Conservation (phyloP, 2,888 invertebrate species). For the Bibio marci region DNA sequence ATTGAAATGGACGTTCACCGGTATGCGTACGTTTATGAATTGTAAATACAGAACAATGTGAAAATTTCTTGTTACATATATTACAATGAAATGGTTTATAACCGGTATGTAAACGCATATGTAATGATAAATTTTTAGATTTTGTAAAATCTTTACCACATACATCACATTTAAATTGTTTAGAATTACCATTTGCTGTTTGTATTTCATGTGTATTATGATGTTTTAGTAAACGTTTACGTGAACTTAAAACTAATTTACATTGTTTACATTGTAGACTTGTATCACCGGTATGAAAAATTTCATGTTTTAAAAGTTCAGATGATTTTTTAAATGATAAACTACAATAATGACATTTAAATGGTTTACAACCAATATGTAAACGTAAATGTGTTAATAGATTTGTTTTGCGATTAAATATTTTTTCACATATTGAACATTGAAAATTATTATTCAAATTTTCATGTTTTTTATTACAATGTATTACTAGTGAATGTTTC, state of each 20-base stretch:
- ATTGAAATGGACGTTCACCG: neutral
- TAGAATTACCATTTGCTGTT: too few relatives aligned
- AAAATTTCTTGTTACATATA: neutral
- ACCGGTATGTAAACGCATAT: slow-evolving; percentile 4
- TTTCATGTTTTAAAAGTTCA: neutral
- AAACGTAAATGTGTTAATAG: slow-evolving; percentile 1
- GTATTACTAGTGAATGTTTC: too few relatives aligned
- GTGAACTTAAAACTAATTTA: neutral
- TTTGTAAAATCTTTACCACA: slow-evolving; percentile 1
- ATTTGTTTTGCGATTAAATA: slow-evolving; percentile 2
- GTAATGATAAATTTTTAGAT: neutral
- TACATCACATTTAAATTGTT: slow-evolving; percentile 1
- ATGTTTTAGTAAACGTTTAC: neutral
- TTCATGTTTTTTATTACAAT: too few relatives aligned
- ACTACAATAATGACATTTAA: neutral
- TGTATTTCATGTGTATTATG: neutral
- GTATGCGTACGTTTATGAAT: neutral
- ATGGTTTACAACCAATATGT: neutral
- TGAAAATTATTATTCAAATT: neutral
- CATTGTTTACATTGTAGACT: neutral
- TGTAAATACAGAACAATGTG: neutral
- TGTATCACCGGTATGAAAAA: slow-evolving; percentile 1
- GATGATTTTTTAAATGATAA: neutral
- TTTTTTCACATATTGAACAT: neutral
- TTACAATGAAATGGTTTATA: slow-evolving; percentile 1